Conservation (phyloP, 2,888 invertebrate species). For the Sympetrum striolatum region DNA sequence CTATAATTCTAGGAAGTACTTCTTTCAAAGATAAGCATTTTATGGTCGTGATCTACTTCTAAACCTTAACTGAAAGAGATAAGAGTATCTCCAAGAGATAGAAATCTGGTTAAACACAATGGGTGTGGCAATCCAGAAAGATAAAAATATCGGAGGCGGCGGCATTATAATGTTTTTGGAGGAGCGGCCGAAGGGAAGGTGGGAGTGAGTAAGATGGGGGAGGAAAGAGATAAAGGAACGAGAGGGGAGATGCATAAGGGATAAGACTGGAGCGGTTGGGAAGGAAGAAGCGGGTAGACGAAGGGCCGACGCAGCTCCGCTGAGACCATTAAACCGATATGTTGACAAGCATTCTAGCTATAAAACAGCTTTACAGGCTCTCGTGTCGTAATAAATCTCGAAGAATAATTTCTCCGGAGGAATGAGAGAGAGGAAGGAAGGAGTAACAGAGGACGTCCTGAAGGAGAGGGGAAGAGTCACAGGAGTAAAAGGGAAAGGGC, state of each 20-base stretch:
- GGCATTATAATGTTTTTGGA: not conserved
- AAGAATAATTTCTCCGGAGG: slow-evolving; percentile 40
- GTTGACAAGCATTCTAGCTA: slow-evolving; percentile 43
- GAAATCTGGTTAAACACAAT: not conserved
- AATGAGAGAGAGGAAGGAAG: not conserved
- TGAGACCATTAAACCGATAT: slow-evolving; percentile 43
- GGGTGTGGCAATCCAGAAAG: slow-evolving; percentile 11
- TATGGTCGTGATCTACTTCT: not conserved
- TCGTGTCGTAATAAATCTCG: slow-evolving; percentile 38
- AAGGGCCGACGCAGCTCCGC: slow-evolving; percentile 38
- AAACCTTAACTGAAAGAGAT: not conserved
- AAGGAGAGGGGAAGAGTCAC: not conserved
- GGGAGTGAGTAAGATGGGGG: not conserved
- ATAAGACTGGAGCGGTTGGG: not conserved
- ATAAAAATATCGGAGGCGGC: slow-evolving; percentile 14
- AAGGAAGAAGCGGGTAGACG: not conserved
- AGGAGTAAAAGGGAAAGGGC: not conserved
- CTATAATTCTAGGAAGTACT: not conserved
- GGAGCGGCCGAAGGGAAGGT: not conserved
- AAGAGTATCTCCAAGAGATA: not conserved
- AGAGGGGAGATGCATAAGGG: not conserved
- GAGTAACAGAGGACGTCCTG: not conserved
- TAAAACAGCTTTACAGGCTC: slow-evolving; percentile 44
- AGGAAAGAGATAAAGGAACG: not conserved
- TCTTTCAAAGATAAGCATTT: not conserved